Evolutionary conservation across 2,888 invertebrate genomes (phyloP).

Genomic region (Sinodicranocentrus sp.): DNA sequence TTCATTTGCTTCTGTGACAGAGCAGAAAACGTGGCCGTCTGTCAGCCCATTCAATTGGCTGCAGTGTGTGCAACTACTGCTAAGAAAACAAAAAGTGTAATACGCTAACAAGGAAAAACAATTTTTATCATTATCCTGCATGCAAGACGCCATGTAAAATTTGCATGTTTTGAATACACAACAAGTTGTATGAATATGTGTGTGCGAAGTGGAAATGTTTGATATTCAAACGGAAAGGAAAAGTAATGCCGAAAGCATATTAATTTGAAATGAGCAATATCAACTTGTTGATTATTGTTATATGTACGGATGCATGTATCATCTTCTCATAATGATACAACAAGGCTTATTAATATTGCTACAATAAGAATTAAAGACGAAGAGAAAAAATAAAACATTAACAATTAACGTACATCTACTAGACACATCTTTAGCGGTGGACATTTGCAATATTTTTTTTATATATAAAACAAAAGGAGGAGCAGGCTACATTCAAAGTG

Average conservation of each 20-base stretch:
- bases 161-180: background rate
- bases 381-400: too few species aligned
- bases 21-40: too few species aligned
- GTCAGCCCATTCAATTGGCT: too few species aligned
- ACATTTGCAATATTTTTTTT: background rate
- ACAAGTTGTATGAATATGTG: background rate
- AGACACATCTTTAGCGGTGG: background rate
- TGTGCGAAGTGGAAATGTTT: background rate
- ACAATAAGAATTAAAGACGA: too few species aligned
- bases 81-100: background rate
- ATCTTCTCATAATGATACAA: conserved; percentile 46
- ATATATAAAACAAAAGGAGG: background rate
- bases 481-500: background rate
- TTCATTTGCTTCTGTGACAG: too few species aligned
- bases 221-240: conserved; percentile 14
- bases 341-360: conserved; percentile 44
- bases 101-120: too few species aligned
- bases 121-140: too few species aligned
- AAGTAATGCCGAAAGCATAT: conserved; percentile 21
- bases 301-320: conserved; percentile 38
- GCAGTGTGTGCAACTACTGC: background rate
- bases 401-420: background rate
- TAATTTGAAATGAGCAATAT: background rate
- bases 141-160: too few species aligned
- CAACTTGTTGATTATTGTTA: background rate